Base-by-base conservation (phyloP, 1,140 invertebrate species). In the Pteromalus puparum region DNA sequence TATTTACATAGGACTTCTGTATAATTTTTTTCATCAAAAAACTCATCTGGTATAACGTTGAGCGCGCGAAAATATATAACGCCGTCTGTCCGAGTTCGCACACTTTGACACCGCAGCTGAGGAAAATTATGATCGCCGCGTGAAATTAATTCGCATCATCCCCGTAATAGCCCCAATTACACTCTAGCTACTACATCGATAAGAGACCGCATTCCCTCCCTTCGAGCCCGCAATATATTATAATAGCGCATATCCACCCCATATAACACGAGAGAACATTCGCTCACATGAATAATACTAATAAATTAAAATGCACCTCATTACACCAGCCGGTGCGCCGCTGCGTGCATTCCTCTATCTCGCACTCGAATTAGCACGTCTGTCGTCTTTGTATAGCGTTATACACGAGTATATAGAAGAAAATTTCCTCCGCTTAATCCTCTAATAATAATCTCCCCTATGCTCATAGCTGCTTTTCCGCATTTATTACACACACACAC, bases 271-370 rank as follows among this genome's bases (percentile, higher is more conserved):
- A 53, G 48, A 61, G 15, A 61, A 18, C 15, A 61, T 18, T 7
- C 53, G 53, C 18, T 18, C 21, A 61, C 53, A 48, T 72, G 24
- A 70, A 61, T 73, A 81, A 81, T 9, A 28, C 13, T 46, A 67
- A 76, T 76, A 18, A 68, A 82, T 76, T 46, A 75, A 82, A 61
- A n/a, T 38, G 30, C 72, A 67, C 18, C 28, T 46, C 53, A 1
- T 46, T 26, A 42, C 21, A n/a, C 30, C 53, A 74, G 26, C 48
- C 72, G 73, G 73, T 30, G 30, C 9, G 12, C 30, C 10, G 10
- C 38, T 42, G 46, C 70, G 15, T 13, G 2, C 42, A 42, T 74
- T 53, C 24, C 42, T 42, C 7, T 42, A 72, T 81, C 38, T 4
- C 18, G 3, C 26, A 67, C 28, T 4, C 24, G 61, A 1, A n/a